phyloP scores from a whole-genome alignment of 35 echinoderm and acorn worm genomes.

The Diadema setosum region DNA sequence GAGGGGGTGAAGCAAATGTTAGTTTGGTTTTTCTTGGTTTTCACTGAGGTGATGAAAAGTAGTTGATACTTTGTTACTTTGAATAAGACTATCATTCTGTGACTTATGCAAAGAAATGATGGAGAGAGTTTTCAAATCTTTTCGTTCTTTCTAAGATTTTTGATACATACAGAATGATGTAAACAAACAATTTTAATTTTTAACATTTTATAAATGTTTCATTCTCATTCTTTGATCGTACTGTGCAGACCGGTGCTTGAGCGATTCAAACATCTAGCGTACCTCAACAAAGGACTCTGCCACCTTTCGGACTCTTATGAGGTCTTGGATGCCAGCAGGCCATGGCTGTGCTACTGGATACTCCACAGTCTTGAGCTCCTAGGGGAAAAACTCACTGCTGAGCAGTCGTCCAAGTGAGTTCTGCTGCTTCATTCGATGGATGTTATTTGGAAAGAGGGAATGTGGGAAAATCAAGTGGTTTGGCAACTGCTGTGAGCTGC shows the following conservation, averaged over 20 bases:
- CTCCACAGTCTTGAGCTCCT: slow-evolving; percentile 80
- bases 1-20: no score
- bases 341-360: slow-evolving; percentile 98
- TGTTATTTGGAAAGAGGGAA: no score
- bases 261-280: slow-evolving; percentile 72
- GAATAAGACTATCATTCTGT: no score
- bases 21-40: no score
- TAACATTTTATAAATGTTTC: not conserved
- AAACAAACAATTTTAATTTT: not conserved
- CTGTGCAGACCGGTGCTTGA: slow-evolving; percentile 56
- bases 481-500: no score
- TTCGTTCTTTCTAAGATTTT: not conserved
- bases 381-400: slow-evolving; percentile 40
- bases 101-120: no score
- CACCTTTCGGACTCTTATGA: slow-evolving; percentile 82
- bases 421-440: no score
- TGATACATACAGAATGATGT: no score
- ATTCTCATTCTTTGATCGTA: not conserved
- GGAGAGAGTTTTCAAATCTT: not conserved
- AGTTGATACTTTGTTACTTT: no score
- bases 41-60: no score
- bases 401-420: not conserved
- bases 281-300: slow-evolving; percentile 80
- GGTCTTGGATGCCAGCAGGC: slow-evolving; percentile 88
- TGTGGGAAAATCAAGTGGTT: no score